Conservation (phyloP, 2,888 invertebrate species). For the Ptychoptera albimana region DNA sequence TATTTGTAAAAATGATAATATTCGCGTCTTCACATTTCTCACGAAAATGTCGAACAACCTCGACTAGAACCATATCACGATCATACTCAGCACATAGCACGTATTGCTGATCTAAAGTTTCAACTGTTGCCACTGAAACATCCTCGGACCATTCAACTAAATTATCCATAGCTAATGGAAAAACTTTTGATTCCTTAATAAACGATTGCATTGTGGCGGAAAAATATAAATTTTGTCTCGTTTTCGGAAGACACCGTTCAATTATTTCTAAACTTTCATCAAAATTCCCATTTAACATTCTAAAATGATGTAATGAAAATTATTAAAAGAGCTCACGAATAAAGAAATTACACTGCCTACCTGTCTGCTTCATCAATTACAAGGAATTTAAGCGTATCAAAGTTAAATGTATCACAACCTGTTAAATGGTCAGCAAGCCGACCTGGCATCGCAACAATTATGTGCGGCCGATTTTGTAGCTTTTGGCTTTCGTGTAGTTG, state of each 20-base stretch:
- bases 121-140: constrained; percentile 65
- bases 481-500: constrained; percentile 79
- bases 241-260: constrained; percentile 55
- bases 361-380: constrained; percentile 95
- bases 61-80: constrained; percentile 82
- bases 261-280: constrained; percentile 69
- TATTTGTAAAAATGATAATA: constrained; percentile 88
- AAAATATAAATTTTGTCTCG: constrained; percentile 76
- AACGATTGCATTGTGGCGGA: constrained; percentile 91
- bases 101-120: constrained; percentile 78
- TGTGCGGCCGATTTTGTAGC: constrained; percentile 71
- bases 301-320: constrained; percentile 14
- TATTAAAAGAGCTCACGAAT: constrained; percentile 1
- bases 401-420: constrained; percentile 67
- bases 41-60: constrained; percentile 60
- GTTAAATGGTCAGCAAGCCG: constrained; percentile 83
- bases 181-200: constrained; percentile 48
- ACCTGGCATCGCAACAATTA: constrained; percentile 94
- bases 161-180: constrained; percentile 34
- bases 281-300: constrained; percentile 58
- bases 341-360: constrained; percentile 47
- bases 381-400: constrained; percentile 65
- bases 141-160: constrained; percentile 48
- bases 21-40: constrained; percentile 59
- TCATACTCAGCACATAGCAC: constrained; percentile 82